phyloP scores from a whole-genome alignment of 2,113 vertebrate genomes.

The Hemiprocne comata region DNA sequence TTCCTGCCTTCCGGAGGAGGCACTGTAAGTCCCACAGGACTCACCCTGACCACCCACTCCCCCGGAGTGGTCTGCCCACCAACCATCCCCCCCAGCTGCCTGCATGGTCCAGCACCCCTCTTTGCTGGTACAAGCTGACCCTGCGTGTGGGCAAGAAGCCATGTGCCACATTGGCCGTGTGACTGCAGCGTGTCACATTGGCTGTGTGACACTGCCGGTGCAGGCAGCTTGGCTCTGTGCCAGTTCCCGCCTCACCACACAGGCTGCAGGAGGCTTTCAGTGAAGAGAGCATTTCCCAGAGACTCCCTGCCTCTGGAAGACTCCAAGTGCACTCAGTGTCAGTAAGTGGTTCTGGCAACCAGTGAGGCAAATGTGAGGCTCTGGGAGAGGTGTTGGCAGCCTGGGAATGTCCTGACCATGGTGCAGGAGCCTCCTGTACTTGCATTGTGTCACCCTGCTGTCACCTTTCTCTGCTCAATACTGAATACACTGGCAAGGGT shows the following conservation, averaged over 20 bases:
- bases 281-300: background rate
- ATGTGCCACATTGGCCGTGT: rapidly evolving
- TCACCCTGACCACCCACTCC: rapidly evolving
- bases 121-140: background rate
- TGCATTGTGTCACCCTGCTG: background rate
- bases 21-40: background rate
- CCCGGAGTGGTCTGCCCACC: background rate
- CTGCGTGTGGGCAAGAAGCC: too few relatives aligned
- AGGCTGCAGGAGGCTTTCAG: background rate
- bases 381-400: background rate
- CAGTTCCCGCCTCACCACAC: too few relatives aligned
- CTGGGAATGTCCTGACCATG: background rate
- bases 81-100: too few relatives aligned
- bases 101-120: too few relatives aligned
- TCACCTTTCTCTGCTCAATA: background rate
- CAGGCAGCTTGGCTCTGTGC: background rate
- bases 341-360: background rate
- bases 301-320: background rate
- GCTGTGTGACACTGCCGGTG: background rate
- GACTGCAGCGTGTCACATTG: rapidly evolving
- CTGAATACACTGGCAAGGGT: background rate
- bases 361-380: background rate
- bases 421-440: background rate
- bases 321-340: background rate
- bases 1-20: background rate